Percentiles rank a stretch among this genome's conserved stretches.
These are phyloP conservation scores for Standfussiana lucernea DNA, from an alignment of 2,888 invertebrate genomes.

Conservation along the genomic window DNA sequence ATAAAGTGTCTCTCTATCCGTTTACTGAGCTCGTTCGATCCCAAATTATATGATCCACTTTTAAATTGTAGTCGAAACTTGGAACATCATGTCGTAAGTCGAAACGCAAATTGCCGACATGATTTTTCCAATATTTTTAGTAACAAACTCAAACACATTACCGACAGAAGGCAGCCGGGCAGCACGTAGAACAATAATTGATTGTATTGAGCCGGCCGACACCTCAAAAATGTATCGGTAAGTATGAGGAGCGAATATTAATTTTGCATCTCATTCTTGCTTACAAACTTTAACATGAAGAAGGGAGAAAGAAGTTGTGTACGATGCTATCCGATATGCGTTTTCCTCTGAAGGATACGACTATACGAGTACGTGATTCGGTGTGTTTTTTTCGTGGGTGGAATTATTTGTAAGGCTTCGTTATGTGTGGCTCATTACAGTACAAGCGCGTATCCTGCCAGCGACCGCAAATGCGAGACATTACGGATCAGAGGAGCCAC, in stretches of 20 bases:
- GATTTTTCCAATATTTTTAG: conserved; percentile 80
- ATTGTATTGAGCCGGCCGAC: conserved; percentile 87
- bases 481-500: conserved; percentile 82
- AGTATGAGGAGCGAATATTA: conserved; percentile 79
- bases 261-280: conserved; percentile 78
- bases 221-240: conserved; percentile 85
- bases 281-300: conserved; percentile 47
- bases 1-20: conserved; percentile 63
- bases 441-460: conserved; percentile 89
- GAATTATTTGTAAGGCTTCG: conserved; percentile 91
- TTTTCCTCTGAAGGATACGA: conserved; percentile 89
- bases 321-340: conserved; percentile 88
- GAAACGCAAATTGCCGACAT: conserved; percentile 79
- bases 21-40: conserved; percentile 66
- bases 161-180: conserved; percentile 86
- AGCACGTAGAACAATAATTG: conserved; percentile 89
- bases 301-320: conserved; percentile 76
- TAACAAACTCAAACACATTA: conserved; percentile 80
- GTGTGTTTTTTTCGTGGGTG: conserved; percentile 89
- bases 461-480: conserved; percentile 89
- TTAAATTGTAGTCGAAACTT: conserved; percentile 66
- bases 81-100: conserved; percentile 67
- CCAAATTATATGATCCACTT: conserved; percentile 76
- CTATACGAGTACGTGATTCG: conserved; percentile 90
- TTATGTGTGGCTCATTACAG: conserved; percentile 90